Evolutionary conservation across 2,797 vertebrate genomes (phyloP), one percentile per base, ranked within the genome.

Genomic region (Pygocentrus nattereri): DNA sequence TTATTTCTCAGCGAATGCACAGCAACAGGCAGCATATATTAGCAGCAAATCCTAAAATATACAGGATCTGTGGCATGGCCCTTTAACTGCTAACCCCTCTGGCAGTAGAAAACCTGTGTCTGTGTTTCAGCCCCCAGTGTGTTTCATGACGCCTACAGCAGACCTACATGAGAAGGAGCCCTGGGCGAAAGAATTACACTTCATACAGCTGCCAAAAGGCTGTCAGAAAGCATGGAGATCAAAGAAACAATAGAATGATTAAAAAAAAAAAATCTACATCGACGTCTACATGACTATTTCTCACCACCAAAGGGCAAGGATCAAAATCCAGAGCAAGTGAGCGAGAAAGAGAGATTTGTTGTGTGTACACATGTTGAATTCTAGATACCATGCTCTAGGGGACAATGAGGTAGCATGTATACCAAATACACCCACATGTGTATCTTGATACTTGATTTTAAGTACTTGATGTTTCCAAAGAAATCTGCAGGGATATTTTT

Each of bases 81-180:
- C 68, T 71, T 11, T 71, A 47, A 50, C 68, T 31, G 68, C 7
- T 18, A 71, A 19, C 16, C 44, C 62, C 62, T 38, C 62, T 65
- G 62, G 62, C 62, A 65, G 62, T 7, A 65, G 31, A 65, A 31
- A 65, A 11, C 30, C 31, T 21, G 18, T 65, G 15, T 8, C 6
- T 27, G 68, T 27, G 44, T 25, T 69, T n/a, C 41, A 47, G n/a
- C 41, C 41, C 41, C n/a, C 41, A 23, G 38, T n/a, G 67, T 16
- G n/a, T 69, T 71, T 19, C 68, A 50, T 27, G 68, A 19, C 11
- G 44, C 23, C 68, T 71, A 50, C 67, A 25, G 67, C 41, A 25
- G 44, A 71, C 44, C 23, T 52, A 49, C 68, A 30, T 19, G 68
- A 19, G 47, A 50, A 44, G 25, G 25, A 71, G 68, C 44, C 44